Evolutionary conservation across 2,888 invertebrate species (phyloP).

Genomic region (Phyto melanocephala): DNA sequence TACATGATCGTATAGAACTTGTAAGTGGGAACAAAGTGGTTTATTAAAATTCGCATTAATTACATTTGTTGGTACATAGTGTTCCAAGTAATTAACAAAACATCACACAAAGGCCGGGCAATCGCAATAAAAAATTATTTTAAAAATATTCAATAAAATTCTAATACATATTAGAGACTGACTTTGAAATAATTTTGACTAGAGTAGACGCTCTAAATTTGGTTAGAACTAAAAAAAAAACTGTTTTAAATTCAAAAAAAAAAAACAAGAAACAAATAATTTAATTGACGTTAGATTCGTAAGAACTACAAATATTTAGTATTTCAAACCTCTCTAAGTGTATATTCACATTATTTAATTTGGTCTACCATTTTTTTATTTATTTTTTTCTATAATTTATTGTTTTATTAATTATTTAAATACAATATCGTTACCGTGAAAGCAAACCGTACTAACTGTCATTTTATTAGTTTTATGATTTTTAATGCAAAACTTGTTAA

Average conservation of each 20-base stretch:
- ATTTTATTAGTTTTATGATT: too few relatives aligned
- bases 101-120: neutral
- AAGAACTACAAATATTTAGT: too few relatives aligned
- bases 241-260: neutral
- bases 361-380: too few relatives aligned
- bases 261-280: neutral
- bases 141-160: neutral
- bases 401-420: too few relatives aligned
- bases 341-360: too few relatives aligned
- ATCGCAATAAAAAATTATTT: neutral
- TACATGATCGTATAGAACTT: too few relatives aligned
- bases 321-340: too few relatives aligned
- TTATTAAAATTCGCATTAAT: neutral
- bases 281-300: neutral
- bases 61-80: neutral
- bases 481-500: neutral
- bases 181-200: neutral
- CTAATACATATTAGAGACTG: neutral
- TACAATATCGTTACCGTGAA: too few relatives aligned
- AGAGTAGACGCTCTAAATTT: neutral
- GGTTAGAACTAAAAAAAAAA: neutral
- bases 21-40: neutral
- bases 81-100: slow-evolving; percentile 4
- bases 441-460: too few relatives aligned
- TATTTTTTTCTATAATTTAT: too few relatives aligned